Conservation (phyloP, 2,113 vertebrate species). For the Dendropsophus ebraccatus region DNA sequence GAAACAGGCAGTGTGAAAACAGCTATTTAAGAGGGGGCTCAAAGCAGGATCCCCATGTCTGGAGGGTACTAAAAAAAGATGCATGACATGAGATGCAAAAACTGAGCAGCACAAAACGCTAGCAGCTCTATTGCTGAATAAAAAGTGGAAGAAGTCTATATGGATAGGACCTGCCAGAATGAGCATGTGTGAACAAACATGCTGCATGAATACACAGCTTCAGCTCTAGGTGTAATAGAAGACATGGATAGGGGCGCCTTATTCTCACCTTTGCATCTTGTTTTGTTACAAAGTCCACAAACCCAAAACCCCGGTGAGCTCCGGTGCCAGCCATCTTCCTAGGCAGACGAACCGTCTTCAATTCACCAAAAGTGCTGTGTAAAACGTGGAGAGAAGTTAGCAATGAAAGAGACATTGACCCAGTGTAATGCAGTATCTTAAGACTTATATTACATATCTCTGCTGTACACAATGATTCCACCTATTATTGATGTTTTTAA, state of each 20-base stretch:
- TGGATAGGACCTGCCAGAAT: not conserved
- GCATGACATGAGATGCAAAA: not conserved
- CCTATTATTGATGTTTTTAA: not conserved
- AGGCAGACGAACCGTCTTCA: conserved; percentile 92
- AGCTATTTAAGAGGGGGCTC: conserved; percentile 69
- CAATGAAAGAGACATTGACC: not conserved
- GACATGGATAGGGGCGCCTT: not conserved
- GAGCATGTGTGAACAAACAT: not conserved
- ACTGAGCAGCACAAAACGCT: conserved; percentile 1
- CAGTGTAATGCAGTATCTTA: not conserved
- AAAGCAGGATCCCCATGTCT: conserved; percentile 46
- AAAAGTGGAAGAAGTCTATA: not conserved
- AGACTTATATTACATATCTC: too few relatives aligned
- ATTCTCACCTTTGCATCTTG: conserved; percentile 93
- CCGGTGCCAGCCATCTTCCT: conserved; percentile 89
- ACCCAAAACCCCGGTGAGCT: conserved; percentile 89
- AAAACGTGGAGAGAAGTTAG: not conserved
- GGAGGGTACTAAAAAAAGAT: conserved; percentile 1
- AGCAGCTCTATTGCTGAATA: not conserved
- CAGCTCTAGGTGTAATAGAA: not conserved
- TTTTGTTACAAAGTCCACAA: conserved; percentile 95
- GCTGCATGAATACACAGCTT: not conserved
- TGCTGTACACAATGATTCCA: not conserved
- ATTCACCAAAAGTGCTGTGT: conserved; percentile 91
- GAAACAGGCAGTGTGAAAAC: conserved; percentile 77